Conservation (phyloP, 2,113 vertebrate genomes). For the Phalacrocorax brasilianus region DNA sequence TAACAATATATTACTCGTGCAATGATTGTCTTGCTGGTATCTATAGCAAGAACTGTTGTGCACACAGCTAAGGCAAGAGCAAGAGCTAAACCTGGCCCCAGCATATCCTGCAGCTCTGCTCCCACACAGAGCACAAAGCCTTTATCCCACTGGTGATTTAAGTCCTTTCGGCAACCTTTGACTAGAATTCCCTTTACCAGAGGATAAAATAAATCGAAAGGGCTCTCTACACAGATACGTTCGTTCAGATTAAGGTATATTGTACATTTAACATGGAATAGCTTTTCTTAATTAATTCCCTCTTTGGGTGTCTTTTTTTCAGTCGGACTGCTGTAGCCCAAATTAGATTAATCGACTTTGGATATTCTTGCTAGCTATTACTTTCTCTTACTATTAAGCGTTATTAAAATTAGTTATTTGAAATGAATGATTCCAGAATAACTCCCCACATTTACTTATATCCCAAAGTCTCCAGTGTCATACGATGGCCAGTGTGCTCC, state of each 20-base stretch:
- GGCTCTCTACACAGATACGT: neutral
- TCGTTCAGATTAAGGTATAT: neutral
- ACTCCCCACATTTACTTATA: neutral
- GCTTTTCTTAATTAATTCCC: conserved; percentile 48
- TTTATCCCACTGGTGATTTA: neutral
- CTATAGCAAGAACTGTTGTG: neutral
- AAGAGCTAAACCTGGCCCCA: neutral
- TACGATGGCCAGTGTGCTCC: neutral
- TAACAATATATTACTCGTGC: neutral
- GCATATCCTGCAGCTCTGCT: neutral
- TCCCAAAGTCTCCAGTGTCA: neutral
- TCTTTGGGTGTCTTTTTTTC: neutral
- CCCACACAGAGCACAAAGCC: neutral
- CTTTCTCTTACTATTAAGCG: conserved; percentile 16
- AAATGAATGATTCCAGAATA: conserved; percentile 3
- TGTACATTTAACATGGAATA: neutral
- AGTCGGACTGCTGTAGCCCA: neutral
- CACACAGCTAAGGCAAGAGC: neutral
- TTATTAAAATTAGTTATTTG: conserved; percentile 28
- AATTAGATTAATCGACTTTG: conserved; percentile 13
- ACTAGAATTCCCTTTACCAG: conserved; percentile 10
- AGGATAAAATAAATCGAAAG: conserved; percentile 23
- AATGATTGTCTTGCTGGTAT: neutral
- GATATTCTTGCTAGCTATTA: conserved; percentile 5
- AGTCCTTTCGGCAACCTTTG: conserved; percentile 40